Evolutionary conservation across 2,888 invertebrate genomes (phyloP).

Genomic region (Platycnemis pennipes): DNA sequence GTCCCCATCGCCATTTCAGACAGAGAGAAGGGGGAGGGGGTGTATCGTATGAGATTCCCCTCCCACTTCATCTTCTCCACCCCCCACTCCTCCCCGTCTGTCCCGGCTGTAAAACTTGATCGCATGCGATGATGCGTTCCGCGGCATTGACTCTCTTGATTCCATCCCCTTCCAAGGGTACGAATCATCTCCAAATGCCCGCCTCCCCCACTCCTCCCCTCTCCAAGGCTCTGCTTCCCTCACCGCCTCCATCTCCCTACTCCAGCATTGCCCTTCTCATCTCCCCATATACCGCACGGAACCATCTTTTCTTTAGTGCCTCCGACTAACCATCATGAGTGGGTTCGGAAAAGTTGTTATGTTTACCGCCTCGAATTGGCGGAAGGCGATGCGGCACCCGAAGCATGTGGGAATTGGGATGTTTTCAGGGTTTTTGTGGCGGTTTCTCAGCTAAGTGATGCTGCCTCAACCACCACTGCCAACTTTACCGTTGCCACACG

Average conservation of each 20-base stretch:
- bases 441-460: too few relatives aligned
- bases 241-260: neutral
- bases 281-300: neutral
- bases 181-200: neutral
- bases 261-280: neutral
- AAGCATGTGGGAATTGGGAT: neutral
- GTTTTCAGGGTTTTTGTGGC: too few relatives aligned
- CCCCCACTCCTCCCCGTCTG: neutral
- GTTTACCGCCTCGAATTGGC: neutral
- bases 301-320: neutral
- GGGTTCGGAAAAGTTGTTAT: neutral
- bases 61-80: neutral
- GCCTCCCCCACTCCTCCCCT: neutral
- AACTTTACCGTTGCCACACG: too few relatives aligned
- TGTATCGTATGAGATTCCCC: neutral
- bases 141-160: constrained; percentile 28
- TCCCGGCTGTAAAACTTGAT: constrained; percentile 14
- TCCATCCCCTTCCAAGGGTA: neutral
- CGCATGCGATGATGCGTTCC: constrained; percentile 22
- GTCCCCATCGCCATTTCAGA: neutral
- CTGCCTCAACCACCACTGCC: too few relatives aligned
- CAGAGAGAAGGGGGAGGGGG: neutral
- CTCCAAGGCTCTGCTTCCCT: neutral
- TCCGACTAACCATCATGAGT: neutral
- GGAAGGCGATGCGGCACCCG: neutral